Base-by-base conservation (phyloP, 23 tunicate genomes). In the Botrylloides violaceus region DNA sequence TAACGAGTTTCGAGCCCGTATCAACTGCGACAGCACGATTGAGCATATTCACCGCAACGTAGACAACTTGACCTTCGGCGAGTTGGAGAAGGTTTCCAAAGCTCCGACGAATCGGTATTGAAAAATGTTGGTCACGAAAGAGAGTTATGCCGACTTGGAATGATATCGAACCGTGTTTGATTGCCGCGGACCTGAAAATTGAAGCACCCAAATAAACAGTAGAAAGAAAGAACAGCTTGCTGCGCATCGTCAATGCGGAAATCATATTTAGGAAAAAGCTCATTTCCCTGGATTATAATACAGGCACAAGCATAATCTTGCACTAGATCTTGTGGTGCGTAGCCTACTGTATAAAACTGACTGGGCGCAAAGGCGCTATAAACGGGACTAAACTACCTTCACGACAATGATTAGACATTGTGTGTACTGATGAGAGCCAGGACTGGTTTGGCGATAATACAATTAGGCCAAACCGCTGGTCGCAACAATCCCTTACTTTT, bases 61-160 rank as follows among this genome's bases (percentile, higher is more conserved):
- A 85, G 30, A 85, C 81, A 39, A 85, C 49, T 61, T 85, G 86
- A 20, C 94, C 94, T 50, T 85, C 94, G 24, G 94, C 85, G 23
- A 85, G 34, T 31, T 68, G 56, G 21, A 58, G 20, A 25, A 66
- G 35, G 43, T 60, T 37, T 4, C 81, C 74, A 24, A 36, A 25
- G 36, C 29, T 55, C 5, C 72, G 49, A 19, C 48, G 47, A 2
- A 77, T 36, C 9, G 71, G 65, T 19, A 23, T 66, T 21, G 63
- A 58, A 59, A 36, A 72, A 22, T 60, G 29, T 48, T 70, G 47
- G 71, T 84, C 92, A 4, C 92, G 92, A 61, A 53, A 84, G 7
- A 84, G 77, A 28, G 76, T 55, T 34, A 84, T 84, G 39, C 64
- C 79, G 34, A 78, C 92, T 3, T 78, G 76, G 61, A 84, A 84